Base-by-base conservation (phyloP, 2,888 invertebrate genomes). In the Zygothrica quintamaculata region DNA sequence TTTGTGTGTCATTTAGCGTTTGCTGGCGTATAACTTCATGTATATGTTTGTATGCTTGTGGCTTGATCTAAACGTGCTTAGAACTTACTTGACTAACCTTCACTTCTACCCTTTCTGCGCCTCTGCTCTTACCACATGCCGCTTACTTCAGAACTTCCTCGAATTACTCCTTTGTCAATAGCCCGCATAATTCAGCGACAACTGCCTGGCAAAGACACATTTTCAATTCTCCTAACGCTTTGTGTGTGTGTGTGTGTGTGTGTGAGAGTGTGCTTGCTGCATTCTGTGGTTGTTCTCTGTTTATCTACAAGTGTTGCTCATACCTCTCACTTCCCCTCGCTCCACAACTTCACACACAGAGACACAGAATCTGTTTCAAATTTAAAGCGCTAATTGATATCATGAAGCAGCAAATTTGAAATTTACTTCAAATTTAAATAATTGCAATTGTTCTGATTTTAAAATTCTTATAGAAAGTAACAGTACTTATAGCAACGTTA, bases 1-100 rank as follows among this genome's bases (percentile, higher is more conserved):
- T 80, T 82, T 80, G 69, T 70, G 59, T 76, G 72, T 65, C 75
- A 67, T 76, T 79, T 73, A 79, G 60, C 71, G 64, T 52, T 62
- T 26, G 13, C 50, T 58, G 40, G 12, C 8, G 12, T 42, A 3
- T 53, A n/a, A 15, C 16, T 36, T 9, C 47, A 26, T 16, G 16
- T 43, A 5, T 48, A 7, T 57, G 37, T 11, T 22, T 43, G 44
- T 16, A 58, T 59, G 52, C 44, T 64, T 71, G 67, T 64, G 68
- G 70, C 53, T 58, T 50, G 31, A 39, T 53, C 37, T 55, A 44
- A 73, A 56, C 64, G 72, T 72, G 64, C 59, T 64, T 51, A 56
- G 56, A 51, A 51, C 48, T 60, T 58, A 40, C 68, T 52, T 53
- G 43, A 37, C 26, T 16, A 53, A 44, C 15, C 74, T 37, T 47